Base-by-base conservation (phyloP, 1,140 invertebrate genomes). In the Caenorhabditis brenneri region DNA sequence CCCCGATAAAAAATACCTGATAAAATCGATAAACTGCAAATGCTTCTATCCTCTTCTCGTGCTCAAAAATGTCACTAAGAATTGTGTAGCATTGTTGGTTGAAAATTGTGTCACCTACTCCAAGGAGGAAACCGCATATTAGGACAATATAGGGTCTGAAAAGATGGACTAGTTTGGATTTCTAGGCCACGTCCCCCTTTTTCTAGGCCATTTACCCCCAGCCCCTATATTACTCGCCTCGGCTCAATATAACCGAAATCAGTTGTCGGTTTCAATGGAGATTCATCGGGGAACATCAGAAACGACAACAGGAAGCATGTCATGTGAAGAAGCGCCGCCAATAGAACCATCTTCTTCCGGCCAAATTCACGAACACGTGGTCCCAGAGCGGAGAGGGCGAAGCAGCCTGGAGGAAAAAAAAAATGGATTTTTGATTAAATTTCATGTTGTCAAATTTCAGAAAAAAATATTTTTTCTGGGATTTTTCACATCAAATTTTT, bases 271-370 rank as follows among this genome's bases (percentile, higher is more conserved):
- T 39, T 42, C 0, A 74, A n/a, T 10, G 65, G 65, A 74, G 65
- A 74, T 9, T 74, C 65, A 42, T 74, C 22, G 65, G 65, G 65
- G 65, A 74, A 74, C 65, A 42, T 74, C 36, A 74, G 29, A 42
- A 74, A 42, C 36, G 65, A 15, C 65, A 74, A 74, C 65, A 74
- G 65, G 65, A 74, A 74, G 36, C 65, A 74, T 74, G 65, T 74
- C 65, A 74, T 74, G 65, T 74, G 65, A 74, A 74, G 36, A 22
- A 74, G 10, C 9, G 65, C 27, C 16, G 36, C 65, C 36, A 74
- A 74, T 19, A 74, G 36, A 42, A 74, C 65, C 65, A 74, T 74
- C 36, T 74, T 74, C 36, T 74, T 74, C 29, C 65, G 33, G 5
- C 65, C 65, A 7, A 74, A 22, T 46, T 74, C 65, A 42, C 65